These are phyloP conservation scores for Diachasmimorpha longicaudata DNA, from an alignment of 1,140 invertebrate species.

Conservation along the genomic window DNA sequence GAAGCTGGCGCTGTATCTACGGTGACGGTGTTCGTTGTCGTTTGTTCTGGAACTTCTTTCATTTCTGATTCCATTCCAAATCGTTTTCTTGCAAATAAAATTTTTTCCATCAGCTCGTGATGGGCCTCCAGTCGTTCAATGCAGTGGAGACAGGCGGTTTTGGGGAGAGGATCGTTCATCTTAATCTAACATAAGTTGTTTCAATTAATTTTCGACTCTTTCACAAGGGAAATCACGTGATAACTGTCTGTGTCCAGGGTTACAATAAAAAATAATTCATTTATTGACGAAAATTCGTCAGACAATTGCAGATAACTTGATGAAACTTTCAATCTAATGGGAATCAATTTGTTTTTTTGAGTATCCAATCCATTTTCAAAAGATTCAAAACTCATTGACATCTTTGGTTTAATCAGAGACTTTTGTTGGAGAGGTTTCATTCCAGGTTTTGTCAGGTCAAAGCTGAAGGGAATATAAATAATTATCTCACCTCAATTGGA, in stretches of 20 bases:
- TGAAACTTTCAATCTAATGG: no score
- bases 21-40: conserved; percentile 41
- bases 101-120: conserved; percentile 71
- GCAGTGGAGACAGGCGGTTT: conserved; percentile 75
- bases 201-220: neutral
- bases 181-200: conserved; percentile 65
- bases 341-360: no score
- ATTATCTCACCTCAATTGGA: conserved; percentile 70
- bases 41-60: conserved; percentile 38
- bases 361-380: no score
- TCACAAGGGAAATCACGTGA: no score
- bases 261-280: no score
- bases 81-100: conserved; percentile 53
- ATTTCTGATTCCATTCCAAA: conserved; percentile 47
- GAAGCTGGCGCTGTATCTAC: conserved; percentile 47
- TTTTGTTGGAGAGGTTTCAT: no score
- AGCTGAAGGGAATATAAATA: neutral
- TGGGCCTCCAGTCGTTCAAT: conserved; percentile 73
- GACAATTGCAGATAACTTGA: no score
- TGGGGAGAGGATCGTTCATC: conserved; percentile 74
- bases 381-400: no score
- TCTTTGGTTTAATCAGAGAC: no score
- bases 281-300: no score
- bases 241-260: no score
- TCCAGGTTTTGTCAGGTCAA: neutral